These are phyloP conservation scores for Arctopsyche grandis DNA, from an alignment of 1,140 invertebrate species.

Conservation along the genomic window DNA sequence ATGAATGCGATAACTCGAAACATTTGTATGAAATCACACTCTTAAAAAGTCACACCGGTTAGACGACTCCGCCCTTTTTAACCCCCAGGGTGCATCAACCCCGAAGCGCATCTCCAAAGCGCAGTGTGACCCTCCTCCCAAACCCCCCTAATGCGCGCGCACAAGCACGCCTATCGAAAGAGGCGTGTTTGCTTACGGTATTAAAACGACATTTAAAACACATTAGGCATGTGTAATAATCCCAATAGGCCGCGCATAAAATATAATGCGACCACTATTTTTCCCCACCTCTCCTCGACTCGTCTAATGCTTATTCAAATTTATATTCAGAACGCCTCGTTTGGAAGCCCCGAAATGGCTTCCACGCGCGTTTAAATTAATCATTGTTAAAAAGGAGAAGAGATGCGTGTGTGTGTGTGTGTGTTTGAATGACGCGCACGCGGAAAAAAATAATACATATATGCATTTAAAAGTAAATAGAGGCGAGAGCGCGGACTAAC, in stretches of 20 bases:
- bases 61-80: neutral
- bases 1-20: too few relatives aligned
- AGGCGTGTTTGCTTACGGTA: conserved; percentile 52
- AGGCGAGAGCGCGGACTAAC: conserved; percentile 29
- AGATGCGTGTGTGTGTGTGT: too few relatives aligned
- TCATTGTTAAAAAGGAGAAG: conserved; percentile 15
- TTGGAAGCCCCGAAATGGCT: conserved; percentile 27
- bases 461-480: neutral
- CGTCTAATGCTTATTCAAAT: conserved; percentile 36
- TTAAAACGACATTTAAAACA: conserved; percentile 55
- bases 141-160: conserved; percentile 12
- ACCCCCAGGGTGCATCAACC: too few relatives aligned
- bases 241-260: conserved; percentile 42
- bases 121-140: neutral
- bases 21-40: too few relatives aligned
- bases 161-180: conserved; percentile 42
- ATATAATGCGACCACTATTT: conserved; percentile 34
- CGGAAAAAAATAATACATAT: neutral
- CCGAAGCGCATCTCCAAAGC: too few relatives aligned
- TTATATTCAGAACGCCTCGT: conserved; percentile 37
- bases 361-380: conserved; percentile 37
- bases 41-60: too few relatives aligned
- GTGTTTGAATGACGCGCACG: neutral
- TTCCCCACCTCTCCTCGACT: too few relatives aligned
- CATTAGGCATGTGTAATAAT: conserved; percentile 53